phyloP scores from a whole-genome alignment of 2,888 invertebrate genomes.

The Ichneumoninae sp. region DNA sequence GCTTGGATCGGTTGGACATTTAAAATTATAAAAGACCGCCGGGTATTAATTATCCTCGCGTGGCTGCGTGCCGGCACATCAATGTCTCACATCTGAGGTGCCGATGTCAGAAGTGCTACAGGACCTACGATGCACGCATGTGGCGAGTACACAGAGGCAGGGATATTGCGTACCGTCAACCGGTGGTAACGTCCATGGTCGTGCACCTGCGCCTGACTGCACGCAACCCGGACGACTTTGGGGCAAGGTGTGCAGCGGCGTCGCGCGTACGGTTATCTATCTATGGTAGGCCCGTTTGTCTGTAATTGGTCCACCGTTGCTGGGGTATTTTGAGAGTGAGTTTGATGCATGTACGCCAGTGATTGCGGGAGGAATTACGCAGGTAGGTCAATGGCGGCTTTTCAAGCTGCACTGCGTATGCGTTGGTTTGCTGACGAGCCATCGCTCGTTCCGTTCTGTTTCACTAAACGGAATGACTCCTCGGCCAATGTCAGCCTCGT shows the following conservation, averaged over 20 bases:
- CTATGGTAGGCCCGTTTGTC: neutral
- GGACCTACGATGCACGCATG: neutral
- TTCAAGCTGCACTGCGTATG: neutral
- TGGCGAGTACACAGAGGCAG: neutral
- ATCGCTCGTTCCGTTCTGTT: neutral
- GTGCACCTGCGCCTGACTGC: conserved; percentile 65
- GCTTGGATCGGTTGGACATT: conserved; percentile 27
- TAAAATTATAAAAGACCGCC: neutral
- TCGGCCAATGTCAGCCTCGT: neutral
- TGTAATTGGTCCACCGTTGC: neutral
- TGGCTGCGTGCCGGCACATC: conserved; percentile 13
- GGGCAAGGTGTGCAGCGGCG: conserved; percentile 45
- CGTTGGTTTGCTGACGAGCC: too few species aligned
- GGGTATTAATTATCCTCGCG: conserved; percentile 27
- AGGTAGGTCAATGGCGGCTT: neutral
- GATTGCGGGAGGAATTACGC: neutral
- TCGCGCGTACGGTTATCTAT: conserved; percentile 18
- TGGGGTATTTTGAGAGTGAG: neutral
- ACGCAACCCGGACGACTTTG: conserved; percentile 68
- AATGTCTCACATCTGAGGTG: neutral
- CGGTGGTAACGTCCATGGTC: conserved; percentile 23
- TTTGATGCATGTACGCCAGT: too few species aligned
- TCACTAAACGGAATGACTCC: neutral
- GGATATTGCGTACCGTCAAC: conserved; percentile 2
- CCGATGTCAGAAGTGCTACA: neutral